Evolutionary conservation across 2,113 vertebrate species (phyloP).

Genomic region (Cyrtonyx montezumae): DNA sequence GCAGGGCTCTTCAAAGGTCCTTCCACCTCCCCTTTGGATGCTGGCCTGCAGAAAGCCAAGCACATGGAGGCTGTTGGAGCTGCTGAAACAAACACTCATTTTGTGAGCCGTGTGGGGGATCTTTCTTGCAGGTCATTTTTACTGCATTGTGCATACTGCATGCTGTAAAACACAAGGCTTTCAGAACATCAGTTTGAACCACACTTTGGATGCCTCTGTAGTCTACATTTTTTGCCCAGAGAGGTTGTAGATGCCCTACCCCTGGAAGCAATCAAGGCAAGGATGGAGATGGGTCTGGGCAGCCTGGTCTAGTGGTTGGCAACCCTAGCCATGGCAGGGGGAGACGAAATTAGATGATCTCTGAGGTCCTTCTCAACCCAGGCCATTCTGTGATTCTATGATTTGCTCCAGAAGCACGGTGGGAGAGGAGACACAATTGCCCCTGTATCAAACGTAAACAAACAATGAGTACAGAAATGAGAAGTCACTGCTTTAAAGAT

Average conservation of each 20-base stretch:
- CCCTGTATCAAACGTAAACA: not conserved
- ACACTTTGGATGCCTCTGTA: not conserved
- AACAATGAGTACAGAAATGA: not conserved
- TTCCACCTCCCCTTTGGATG: not conserved
- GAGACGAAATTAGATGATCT: too few relatives aligned
- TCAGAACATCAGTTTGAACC: not conserved
- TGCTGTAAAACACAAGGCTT: not conserved
- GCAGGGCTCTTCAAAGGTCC: not conserved
- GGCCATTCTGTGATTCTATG: too few relatives aligned
- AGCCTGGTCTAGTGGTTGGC: too few relatives aligned
- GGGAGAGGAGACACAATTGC: not conserved
- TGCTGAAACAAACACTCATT: not conserved
- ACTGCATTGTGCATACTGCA: not conserved
- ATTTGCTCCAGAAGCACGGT: not conserved
- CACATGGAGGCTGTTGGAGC: not conserved
- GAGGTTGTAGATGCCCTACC: too few relatives aligned
- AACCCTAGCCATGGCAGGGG: too few relatives aligned
- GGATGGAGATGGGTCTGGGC: too few relatives aligned
- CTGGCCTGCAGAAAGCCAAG: not conserved
- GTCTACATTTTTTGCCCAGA: not conserved
- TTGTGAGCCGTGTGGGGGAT: fast-evolving
- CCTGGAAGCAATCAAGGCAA: too few relatives aligned
- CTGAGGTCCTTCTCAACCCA: too few relatives aligned
- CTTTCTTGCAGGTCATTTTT: not conserved
- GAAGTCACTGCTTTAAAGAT: not conserved